Evolutionary conservation across 2,888 invertebrate genomes (phyloP), one percentile per base, ranked within the genome.

Genomic region (Hoplodrina blanda): DNA sequence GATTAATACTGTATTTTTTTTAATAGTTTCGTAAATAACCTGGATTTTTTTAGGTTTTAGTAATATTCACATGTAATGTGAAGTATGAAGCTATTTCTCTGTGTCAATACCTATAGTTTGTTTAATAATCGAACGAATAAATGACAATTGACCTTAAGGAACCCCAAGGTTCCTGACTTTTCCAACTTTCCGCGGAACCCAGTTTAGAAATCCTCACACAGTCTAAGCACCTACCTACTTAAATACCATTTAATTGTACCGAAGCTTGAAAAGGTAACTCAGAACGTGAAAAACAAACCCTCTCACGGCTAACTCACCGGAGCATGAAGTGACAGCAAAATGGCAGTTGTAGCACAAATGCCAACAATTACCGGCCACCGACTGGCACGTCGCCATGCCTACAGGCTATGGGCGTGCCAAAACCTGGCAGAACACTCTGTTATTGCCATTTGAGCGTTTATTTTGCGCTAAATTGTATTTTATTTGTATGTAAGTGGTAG

Each of bases 291-390:
- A 77, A 68, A 65, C 46, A 59, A n/a, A 53, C 20, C 53, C 1
- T 15, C 19, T 57, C 20, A 50, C 44, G 20, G 33, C 71, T 62
- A 67, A 30, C 15, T 44, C 20, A 71, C 65, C 62, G 53, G 25
- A 81, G 69, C 74, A 60, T 78, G 71, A 69, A 79, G 63, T 76
- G 79, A 79, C 75, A 81, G 53, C 52, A 30, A 76, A 83, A 81
- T 83, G 79, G 67, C 79, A 83, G 68, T 60, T 72, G 63, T 57
- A 64, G 83, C 77, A 73, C 73, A 81, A 83, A 77, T 81, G 81
- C 77, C 76, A 79, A 71, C 81, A 79, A 79, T 83, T 83, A 83
- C 73, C 73, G 72, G 62, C 55, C 59, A 62, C 57, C 74, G 59
- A 70, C 70, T 83, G 83, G 83, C 83, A 70, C 41, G 10, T 50